phyloP scores from a whole-genome alignment of 2,797 vertebrate genomes.

The Platalea minor region DNA sequence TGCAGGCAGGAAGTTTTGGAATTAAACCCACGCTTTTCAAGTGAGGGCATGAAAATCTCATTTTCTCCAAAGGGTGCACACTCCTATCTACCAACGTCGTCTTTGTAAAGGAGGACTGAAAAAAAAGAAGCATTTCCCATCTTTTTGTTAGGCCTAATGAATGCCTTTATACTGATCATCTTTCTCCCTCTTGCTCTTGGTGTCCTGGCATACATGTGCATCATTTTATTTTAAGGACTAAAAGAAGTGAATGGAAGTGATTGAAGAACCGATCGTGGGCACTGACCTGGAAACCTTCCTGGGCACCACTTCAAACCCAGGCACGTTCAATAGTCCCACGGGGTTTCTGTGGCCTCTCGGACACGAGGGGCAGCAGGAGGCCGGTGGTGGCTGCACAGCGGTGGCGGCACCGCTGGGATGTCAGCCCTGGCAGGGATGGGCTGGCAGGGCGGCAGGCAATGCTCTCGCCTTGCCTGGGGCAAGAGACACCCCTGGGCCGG shows the following conservation, averaged over 20 bases:
- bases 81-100: not conserved
- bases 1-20: not conserved
- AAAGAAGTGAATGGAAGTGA: not conserved
- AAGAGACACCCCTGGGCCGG: not conserved
- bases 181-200: not conserved
- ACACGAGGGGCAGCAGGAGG: not conserved
- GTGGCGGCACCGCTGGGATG: fast-evolving
- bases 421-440: too few species aligned
- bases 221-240: not conserved
- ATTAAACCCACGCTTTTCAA: not conserved
- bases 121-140: not conserved
- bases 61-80: not conserved
- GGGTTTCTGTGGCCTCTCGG: not conserved
- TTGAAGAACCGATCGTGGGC: fast-evolving
- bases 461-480: not conserved
- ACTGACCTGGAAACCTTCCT: not conserved
- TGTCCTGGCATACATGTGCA: fast-evolving
- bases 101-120: not conserved
- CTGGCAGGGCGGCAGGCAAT: not conserved
- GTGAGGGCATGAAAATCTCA: not conserved
- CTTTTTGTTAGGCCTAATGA: not conserved
- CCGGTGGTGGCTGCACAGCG: not conserved
- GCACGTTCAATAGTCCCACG: fast-evolving
- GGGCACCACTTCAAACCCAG: not conserved
- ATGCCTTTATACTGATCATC: not conserved